phyloP scores from a whole-genome alignment of 2,797 vertebrate species.

The Liasis olivaceus region DNA sequence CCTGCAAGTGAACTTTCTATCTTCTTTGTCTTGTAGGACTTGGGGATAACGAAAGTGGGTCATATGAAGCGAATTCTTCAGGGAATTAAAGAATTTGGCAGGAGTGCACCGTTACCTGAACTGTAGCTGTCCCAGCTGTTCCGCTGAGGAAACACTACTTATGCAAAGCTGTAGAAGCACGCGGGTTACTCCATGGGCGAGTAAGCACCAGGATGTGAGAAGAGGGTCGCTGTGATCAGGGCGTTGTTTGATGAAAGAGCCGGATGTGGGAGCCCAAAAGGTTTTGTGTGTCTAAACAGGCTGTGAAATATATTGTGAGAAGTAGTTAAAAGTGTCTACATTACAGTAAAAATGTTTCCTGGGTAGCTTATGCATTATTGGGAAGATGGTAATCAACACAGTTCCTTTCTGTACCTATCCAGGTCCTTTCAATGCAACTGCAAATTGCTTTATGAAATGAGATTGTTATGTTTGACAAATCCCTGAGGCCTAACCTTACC shows the following conservation, averaged over 20 bases:
- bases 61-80: conserved; percentile 99
- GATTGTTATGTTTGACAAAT: conserved; percentile 38
- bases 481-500: conserved; percentile 49
- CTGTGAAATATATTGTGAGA: conserved; percentile 64
- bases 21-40: conserved; percentile 79
- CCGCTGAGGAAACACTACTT: conserved; percentile 52
- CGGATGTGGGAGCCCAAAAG: conserved; percentile 63
- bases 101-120: conserved; percentile 83
- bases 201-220: conserved; percentile 53
- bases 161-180: conserved; percentile 59
- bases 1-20: conserved; percentile 42
- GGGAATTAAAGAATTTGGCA: conserved; percentile 98
- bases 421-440: conserved; percentile 58
- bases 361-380: conserved; percentile 54
- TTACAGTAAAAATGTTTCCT: conserved; percentile 54
- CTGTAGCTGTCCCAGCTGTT: conserved; percentile 74
- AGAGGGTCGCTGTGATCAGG: conserved; percentile 53
- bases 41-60: conserved; percentile 99
- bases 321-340: conserved; percentile 77
- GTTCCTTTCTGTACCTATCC: conserved; percentile 74
- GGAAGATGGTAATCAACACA: conserved; percentile 74
- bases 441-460: conserved; percentile 50
- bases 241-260: conserved; percentile 50
- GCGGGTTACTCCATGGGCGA: conserved; percentile 60
- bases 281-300: conserved; percentile 81